A percentile compares a stretch with the other conserved stretches of the same genome.
These are phyloP conservation scores for Apotomis capreana DNA, from an alignment of 2,888 invertebrate genomes.

Conservation along the genomic window DNA sequence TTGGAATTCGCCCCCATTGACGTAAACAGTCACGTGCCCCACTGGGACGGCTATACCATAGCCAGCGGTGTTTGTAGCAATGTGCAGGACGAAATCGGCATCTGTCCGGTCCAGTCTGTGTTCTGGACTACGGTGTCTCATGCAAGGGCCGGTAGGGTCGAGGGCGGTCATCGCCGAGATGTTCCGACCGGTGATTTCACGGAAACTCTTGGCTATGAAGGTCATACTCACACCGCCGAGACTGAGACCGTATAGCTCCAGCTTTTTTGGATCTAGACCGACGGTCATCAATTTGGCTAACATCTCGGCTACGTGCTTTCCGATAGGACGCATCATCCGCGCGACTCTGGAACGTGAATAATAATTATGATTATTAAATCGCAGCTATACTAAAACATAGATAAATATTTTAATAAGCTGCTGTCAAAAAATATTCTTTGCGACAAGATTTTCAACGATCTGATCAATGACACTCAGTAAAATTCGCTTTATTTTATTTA, in stretches of 20 bases:
- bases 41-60: slow-evolving; percentile 47
- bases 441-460: too few relatives aligned
- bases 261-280: slow-evolving; percentile 46
- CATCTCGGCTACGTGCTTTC: slow-evolving; percentile 54
- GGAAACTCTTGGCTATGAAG: slow-evolving; percentile 50
- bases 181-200: slow-evolving; percentile 45
- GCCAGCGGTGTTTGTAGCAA: slow-evolving; percentile 48
- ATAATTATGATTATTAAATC: background rate
- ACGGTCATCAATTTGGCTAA: slow-evolving; percentile 47
- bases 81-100: slow-evolving; percentile 48
- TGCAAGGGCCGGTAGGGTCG: slow-evolving; percentile 52
- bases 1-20: slow-evolving; percentile 61
- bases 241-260: slow-evolving; percentile 48
- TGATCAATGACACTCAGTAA: too few relatives aligned
- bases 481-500: too few relatives aligned
- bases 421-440: too few relatives aligned
- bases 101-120: slow-evolving; percentile 48
- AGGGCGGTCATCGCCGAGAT: slow-evolving; percentile 45
- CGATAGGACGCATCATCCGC: slow-evolving; percentile 45
- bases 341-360: slow-evolving; percentile 55
- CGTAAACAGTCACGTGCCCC: slow-evolving; percentile 52
- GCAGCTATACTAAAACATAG: too few relatives aligned
- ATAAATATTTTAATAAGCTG: too few relatives aligned
- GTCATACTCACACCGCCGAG: slow-evolving; percentile 49
- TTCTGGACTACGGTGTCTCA: slow-evolving; percentile 45